These are phyloP conservation scores for Serranochromis macrocephalus DNA, from an alignment of 2,113 vertebrate genomes.

Conservation along the genomic window DNA sequence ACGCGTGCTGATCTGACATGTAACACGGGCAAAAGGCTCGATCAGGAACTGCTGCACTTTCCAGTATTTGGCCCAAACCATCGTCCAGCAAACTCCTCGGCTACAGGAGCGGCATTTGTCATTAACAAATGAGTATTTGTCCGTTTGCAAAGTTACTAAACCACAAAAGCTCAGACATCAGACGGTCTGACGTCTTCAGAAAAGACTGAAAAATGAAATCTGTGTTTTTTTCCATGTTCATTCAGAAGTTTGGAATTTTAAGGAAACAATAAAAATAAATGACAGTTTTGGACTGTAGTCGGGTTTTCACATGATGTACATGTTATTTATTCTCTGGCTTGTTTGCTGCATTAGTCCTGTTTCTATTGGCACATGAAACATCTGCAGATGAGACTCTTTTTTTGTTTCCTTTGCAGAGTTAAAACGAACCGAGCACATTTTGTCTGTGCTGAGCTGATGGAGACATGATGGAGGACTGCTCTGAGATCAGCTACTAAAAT, in stretches of 20 bases:
- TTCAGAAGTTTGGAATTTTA: neutral
- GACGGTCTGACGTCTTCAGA: neutral
- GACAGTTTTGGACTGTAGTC: neutral
- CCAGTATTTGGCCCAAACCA: neutral
- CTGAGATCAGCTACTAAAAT: neutral
- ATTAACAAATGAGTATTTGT: neutral
- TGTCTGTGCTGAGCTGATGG: neutral
- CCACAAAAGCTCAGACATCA: neutral
- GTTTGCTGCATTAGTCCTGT: neutral
- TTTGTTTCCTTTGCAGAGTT: neutral
- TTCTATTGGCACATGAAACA: neutral
- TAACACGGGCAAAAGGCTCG: neutral
- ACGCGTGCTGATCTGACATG: neutral
- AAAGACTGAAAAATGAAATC: neutral
- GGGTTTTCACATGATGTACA: neutral
- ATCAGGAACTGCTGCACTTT: neutral
- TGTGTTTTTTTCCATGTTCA: neutral
- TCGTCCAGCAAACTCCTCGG: neutral
- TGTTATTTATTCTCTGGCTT: neutral
- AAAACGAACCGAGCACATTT: neutral
- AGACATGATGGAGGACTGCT: neutral
- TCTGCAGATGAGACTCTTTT: neutral
- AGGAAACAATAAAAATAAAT: neutral
- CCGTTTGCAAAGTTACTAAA: neutral
- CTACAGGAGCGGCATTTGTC: neutral